Conservation (phyloP, 2,797 vertebrate genomes). For the Tolypeutes matacus region DNA sequence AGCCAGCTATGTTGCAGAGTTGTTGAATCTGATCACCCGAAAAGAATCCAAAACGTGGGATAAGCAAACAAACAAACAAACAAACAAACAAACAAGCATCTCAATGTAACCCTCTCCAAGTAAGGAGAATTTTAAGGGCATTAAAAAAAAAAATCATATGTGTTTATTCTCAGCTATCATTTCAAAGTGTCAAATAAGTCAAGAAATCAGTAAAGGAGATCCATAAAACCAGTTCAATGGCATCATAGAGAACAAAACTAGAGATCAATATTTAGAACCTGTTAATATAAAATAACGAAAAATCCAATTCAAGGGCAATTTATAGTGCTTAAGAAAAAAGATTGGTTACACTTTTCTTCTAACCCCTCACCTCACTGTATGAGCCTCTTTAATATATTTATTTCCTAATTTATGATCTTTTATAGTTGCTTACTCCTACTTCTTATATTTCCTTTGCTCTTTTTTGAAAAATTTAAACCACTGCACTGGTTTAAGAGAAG, state of each 20-base stretch:
- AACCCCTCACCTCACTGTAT: background rate
- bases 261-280: background rate
- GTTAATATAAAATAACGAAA: background rate
- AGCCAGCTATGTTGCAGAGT: conserved; percentile 87
- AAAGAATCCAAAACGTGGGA: conserved; percentile 64
- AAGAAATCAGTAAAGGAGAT: conserved; percentile 34
- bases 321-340: background rate
- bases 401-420: background rate
- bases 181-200: background rate
- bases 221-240: background rate
- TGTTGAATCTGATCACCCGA: conserved; percentile 82
- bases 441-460: background rate
- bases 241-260: background rate
- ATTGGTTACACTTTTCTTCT: background rate
- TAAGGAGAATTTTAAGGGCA: conserved; percentile 34
- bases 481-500: conserved; percentile 54
- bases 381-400: background rate
- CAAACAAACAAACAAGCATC: background rate
- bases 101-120: conserved; percentile 5
- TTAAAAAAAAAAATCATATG: background rate
- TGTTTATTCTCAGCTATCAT: background rate
- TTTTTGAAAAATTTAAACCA: background rate
- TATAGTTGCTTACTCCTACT: background rate
- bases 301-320: background rate
- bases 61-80: background rate